phyloP scores from a whole-genome alignment of 1,140 invertebrate genomes.

The Xylocopa sonorina region DNA sequence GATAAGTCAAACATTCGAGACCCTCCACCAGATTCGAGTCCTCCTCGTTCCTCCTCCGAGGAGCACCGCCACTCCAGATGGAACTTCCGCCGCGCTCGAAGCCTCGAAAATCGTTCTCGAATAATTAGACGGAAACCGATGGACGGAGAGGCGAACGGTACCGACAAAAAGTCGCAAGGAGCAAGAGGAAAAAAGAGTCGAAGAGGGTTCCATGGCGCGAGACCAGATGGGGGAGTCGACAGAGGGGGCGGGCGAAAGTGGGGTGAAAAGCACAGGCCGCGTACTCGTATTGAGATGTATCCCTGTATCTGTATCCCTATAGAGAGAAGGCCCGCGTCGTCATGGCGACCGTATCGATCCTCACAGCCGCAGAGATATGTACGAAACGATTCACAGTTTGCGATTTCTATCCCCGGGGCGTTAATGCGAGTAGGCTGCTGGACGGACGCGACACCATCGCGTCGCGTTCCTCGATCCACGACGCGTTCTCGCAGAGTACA shows the following conservation, averaged over 20 bases:
- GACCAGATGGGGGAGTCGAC: background rate
- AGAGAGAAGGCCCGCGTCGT: conserved; percentile 62
- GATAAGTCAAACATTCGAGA: too few species aligned
- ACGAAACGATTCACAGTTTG: conserved; percentile 73
- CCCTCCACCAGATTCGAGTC: too few species aligned
- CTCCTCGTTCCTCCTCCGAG: too few species aligned
- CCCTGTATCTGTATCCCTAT: conserved; percentile 67
- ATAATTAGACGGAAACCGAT: background rate
- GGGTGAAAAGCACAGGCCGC: conserved; percentile 38
- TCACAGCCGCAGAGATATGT: conserved; percentile 67
- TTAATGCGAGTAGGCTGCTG: conserved; percentile 69
- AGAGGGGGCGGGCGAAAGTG: conserved; percentile 28
- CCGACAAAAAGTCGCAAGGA: conserved; percentile 32
- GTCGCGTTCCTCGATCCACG: background rate
- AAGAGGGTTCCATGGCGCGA: background rate
- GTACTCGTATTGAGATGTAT: conserved; percentile 73
- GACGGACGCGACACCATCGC: conserved; percentile 5
- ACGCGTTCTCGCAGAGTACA: background rate
- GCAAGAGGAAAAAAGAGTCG: conserved; percentile 55
- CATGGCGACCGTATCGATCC: conserved; percentile 73
- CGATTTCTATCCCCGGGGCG: conserved; percentile 68
- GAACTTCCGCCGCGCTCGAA: too few species aligned
- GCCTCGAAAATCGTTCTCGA: background rate
- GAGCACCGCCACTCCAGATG: too few species aligned
- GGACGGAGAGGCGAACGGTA: background rate